A percentile compares a stretch with the other conserved stretches of the same genome.
phyloP scores from a whole-genome alignment of 2,797 vertebrate species.

The Acomys russatus region DNA sequence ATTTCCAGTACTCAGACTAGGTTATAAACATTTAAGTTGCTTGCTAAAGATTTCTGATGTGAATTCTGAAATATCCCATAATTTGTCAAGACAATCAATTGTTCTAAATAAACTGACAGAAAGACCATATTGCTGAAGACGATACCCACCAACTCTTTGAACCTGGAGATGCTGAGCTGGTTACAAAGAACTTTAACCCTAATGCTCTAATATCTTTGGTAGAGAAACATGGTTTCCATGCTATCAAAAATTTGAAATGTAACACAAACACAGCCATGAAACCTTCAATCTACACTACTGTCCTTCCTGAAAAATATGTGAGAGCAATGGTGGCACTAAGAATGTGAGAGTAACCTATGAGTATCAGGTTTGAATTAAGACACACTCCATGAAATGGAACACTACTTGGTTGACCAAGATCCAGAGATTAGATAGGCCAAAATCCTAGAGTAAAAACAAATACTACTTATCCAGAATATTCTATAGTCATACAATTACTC shows the following conservation, averaged over 20 bases:
- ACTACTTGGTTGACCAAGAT: neutral
- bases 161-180: neutral
- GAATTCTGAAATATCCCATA: too few species aligned
- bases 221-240: neutral
- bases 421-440: neutral
- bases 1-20: too few species aligned
- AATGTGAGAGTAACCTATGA: neutral
- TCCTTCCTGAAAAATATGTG: neutral
- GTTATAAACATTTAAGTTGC: too few species aligned
- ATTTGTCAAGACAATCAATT: too few species aligned
- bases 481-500: neutral
- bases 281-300: neutral
- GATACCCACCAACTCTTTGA: too few species aligned
- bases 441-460: neutral
- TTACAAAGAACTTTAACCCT: neutral
- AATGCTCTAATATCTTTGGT: neutral
- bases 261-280: neutral
- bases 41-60: too few species aligned
- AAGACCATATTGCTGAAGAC: too few species aligned
- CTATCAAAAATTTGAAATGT: neutral
- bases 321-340: neutral
- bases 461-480: neutral
- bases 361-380: neutral
- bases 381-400: neutral
- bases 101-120: too few species aligned